Base-by-base conservation (phyloP, 2,888 invertebrate species). In the Caenorhabditis imperialis region DNA sequence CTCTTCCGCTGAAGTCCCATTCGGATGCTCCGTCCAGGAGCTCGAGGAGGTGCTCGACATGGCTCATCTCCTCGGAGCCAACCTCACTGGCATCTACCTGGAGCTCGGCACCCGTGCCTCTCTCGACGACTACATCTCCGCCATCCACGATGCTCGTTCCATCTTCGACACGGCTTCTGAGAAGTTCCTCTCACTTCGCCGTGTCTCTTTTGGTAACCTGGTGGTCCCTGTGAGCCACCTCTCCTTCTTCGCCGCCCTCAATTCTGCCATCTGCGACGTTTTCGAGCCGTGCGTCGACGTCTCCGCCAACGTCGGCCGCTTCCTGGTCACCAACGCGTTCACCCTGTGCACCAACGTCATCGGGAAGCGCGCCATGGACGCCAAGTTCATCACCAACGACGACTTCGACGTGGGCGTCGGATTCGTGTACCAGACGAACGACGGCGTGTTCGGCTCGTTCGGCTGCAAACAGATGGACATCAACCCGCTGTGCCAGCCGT, bases 281-380 rank as follows among this genome's bases (percentile, higher is more conserved):
- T 98, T 98, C 90, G 92, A 93, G 10, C 33, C 65, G 2, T 22
- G 63, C 1, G 92, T 96, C 77, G 91, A 92, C 23, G 92, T 98
- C 73, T 95, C 98, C 86, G 95, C 96, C 12, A 97, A 97, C 89
- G 97, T 97, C 1, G 98, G 98, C 2, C 92, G 98, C 16, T 99
- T 93, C 90, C 96, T 94, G 90, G 97, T 95, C 3, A 93, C 94
- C 40, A 94, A 96, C 33, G 96, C 97, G 1, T 98, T 94, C 90
- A 95, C 96, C 16, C 91, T 98, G 50, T 93, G 93, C 73, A 93
- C 93, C 88, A 92, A 93, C 89, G 92, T 99, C 77, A 94, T 96
- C 89, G 94, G 93, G 77, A 93, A 93, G 86, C 91, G 93, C 45
- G 90, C 90, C 18, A 90, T 92, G 35, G 84, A 88, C 33, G 80